Evolutionary conservation across 1,140 invertebrate species (phyloP).

Genomic region (Paraescarpia echinospica): DNA sequence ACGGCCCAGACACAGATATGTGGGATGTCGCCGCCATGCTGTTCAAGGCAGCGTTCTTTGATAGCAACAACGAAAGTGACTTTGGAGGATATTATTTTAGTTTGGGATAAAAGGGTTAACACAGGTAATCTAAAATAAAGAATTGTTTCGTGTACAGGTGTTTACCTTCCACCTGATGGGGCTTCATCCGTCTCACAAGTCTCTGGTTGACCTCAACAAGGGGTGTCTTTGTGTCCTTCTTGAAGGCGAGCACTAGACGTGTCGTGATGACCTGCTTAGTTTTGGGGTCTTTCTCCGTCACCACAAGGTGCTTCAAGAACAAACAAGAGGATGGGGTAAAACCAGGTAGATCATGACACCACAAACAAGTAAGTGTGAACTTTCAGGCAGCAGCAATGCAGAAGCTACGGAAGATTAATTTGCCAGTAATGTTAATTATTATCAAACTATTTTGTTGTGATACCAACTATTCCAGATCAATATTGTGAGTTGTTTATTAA

Average conservation of each 20-base stretch:
- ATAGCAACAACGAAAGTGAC: no score
- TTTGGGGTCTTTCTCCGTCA: conserved; percentile 60
- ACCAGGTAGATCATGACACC: not conserved
- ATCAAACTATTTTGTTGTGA: not conserved
- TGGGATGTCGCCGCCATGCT: no score
- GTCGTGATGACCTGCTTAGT: conserved; percentile 50
- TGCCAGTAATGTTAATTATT: not conserved
- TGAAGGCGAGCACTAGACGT: conserved; percentile 82
- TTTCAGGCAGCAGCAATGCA: not conserved
- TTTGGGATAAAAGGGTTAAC: no score
- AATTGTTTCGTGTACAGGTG: not conserved
- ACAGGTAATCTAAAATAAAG: not conserved
- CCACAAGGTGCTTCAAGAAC: conserved; percentile 51
- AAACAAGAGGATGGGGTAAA: not conserved
- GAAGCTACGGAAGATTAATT: not conserved
- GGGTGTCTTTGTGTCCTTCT: conserved; percentile 78
- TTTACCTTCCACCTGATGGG: conserved; percentile 77
- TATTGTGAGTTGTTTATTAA: not conserved
- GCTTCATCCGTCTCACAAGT: conserved; percentile 86
- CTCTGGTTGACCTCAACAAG: conserved; percentile 78
- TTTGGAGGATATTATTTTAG: no score
- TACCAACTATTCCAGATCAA: not conserved
- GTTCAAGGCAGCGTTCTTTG: no score
- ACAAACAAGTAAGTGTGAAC: not conserved
- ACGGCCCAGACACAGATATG: no score